Conservation (phyloP, 2,888 invertebrate species). For the Platypus cylindrus region DNA sequence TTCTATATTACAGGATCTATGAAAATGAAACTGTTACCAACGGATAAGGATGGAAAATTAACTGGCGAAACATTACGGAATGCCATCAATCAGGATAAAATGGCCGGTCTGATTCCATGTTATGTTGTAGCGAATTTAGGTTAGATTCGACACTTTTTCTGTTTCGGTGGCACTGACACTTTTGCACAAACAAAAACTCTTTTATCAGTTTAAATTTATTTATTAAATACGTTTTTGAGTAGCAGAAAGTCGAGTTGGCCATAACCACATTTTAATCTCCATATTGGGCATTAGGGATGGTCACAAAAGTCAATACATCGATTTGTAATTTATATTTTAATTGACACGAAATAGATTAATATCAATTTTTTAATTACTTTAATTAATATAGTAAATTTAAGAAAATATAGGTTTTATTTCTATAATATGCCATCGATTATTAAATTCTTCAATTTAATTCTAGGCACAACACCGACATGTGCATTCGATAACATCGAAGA, state of each 20-base stretch:
- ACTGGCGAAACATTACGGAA: slow-evolving; percentile 52
- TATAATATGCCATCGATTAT: neutral
- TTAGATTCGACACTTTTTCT: slow-evolving; percentile 4
- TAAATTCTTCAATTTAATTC: slow-evolving; percentile 4
- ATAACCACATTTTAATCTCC: too few species aligned
- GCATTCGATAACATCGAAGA: slow-evolving; percentile 86
- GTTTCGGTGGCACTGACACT: neutral
- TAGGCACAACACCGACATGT: slow-evolving; percentile 54
- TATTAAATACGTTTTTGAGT: too few species aligned
- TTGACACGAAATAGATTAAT: neutral
- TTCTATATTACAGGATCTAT: slow-evolving; percentile 54
- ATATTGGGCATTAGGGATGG: too few species aligned
- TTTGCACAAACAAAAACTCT: neutral
- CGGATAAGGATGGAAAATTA: slow-evolving; percentile 54
- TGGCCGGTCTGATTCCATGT: slow-evolving; percentile 75
- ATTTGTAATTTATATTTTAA: neutral
- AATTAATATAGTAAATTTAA: too few species aligned
- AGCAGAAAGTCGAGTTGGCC: too few species aligned
- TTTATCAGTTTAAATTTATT: too few species aligned
- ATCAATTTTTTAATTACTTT: too few species aligned
- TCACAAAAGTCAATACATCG: slow-evolving; percentile 1
- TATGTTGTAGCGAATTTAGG: slow-evolving; percentile 63
- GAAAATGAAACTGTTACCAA: slow-evolving; percentile 58
- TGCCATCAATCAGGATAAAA: slow-evolving; percentile 65
- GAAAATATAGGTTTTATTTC: too few species aligned